Percentiles rank a stretch among this genome's conserved stretches.
Evolutionary conservation across 2,113 vertebrate species (phyloP).

Genomic region (Larimichthys polyactis): DNA sequence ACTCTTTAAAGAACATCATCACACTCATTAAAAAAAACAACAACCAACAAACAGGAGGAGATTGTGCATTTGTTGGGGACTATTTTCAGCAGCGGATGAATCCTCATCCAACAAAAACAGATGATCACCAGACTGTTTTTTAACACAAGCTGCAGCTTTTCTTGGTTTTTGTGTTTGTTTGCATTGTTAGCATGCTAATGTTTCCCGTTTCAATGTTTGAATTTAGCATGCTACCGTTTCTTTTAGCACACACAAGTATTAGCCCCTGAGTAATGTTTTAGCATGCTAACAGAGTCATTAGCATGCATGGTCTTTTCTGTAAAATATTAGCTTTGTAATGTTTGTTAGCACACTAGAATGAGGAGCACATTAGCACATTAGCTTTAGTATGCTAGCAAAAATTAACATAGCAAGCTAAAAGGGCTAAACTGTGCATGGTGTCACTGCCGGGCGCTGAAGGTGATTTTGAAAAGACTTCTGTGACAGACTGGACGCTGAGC

Average conservation of each 20-base stretch:
- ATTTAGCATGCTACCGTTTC: slow-evolving; percentile 34
- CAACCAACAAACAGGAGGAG: no score
- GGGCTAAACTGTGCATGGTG: slow-evolving; percentile 20
- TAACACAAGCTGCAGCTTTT: not conserved
- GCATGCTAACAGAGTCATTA: slow-evolving; percentile 56
- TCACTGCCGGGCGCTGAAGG: not conserved
- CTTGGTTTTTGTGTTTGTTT: slow-evolving; percentile 11
- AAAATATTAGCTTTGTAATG: slow-evolving; percentile 3
- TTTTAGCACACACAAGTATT: slow-evolving; percentile 13
- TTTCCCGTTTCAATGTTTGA: slow-evolving; percentile 1
- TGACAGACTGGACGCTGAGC: slow-evolving; percentile 2
- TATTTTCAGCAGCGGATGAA: not conserved
- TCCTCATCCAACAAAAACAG: not conserved
- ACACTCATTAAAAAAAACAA: no score
- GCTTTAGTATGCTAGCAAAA: slow-evolving; percentile 7
- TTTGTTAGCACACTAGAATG: slow-evolving; percentile 19
- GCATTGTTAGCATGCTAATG: slow-evolving; percentile 47
- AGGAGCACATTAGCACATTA: not conserved
- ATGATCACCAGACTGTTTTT: not conserved
- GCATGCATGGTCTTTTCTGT: slow-evolving; percentile 28
- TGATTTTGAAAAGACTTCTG: not conserved
- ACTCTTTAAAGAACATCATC: no score
- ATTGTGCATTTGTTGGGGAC: not conserved
- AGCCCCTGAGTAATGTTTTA: slow-evolving; percentile 53
- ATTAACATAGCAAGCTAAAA: slow-evolving; percentile 39